Evolutionary conservation across 2,888 invertebrate species (phyloP).

Genomic region (Spialia ferax): DNA sequence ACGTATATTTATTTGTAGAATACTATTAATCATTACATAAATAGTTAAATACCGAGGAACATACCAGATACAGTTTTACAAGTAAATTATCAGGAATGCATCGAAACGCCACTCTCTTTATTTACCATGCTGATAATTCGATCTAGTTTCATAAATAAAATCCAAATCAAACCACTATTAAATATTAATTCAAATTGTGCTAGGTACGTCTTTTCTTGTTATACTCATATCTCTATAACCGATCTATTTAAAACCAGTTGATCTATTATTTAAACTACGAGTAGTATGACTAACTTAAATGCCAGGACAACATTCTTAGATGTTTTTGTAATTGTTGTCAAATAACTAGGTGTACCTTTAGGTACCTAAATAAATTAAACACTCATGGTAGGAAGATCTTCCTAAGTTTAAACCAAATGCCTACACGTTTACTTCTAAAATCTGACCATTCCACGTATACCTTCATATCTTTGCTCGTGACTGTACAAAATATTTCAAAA

Average conservation of each 20-base stretch:
- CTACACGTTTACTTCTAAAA: too few species aligned
- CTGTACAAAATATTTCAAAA: too few species aligned
- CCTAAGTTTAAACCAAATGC: too few species aligned
- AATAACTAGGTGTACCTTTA: background rate
- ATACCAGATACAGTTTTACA: too few species aligned
- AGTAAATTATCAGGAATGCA: too few species aligned
- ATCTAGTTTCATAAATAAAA: constrained; percentile 21
- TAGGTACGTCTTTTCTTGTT: constrained; percentile 14
- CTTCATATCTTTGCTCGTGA: too few species aligned
- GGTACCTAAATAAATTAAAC: background rate
- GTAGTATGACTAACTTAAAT: constrained; percentile 11
- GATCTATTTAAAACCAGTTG: constrained; percentile 20
- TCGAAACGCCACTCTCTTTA: constrained; percentile 8
- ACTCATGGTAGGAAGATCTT: too few species aligned
- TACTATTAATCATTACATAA: too few species aligned
- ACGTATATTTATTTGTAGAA: too few species aligned
- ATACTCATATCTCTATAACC: constrained; percentile 10
- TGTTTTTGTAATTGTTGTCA: constrained; percentile 7
- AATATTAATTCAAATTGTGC: constrained; percentile 8
- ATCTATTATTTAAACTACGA: background rate
- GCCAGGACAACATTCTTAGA: constrained; percentile 13
- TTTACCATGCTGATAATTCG: constrained; percentile 5
- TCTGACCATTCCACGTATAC: too few species aligned
- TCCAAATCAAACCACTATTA: constrained; percentile 2
- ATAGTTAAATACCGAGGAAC: too few species aligned